Evolutionary conservation across 1,140 invertebrate species (phyloP), one percentile per base, ranked within the genome.

Genomic region (Trypoxylus dichotomus): DNA sequence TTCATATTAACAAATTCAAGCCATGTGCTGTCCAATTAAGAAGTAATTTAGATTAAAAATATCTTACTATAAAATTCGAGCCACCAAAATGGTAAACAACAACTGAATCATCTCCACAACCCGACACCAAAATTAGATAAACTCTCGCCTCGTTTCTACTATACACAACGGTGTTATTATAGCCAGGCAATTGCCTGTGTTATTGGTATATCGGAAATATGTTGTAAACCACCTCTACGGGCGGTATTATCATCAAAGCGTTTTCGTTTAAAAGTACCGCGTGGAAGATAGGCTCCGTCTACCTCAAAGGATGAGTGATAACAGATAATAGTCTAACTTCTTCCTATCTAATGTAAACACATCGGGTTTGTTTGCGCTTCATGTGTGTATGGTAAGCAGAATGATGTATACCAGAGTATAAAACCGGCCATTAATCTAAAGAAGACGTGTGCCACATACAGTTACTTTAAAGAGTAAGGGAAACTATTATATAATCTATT

Each of bases 121-220:
- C 60, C 60, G 60, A 68, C 27, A 68, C 60, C 60, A 68, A 68
- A 68, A 68, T 68, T 68, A 68, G 60, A 68, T 68, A 68, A 68
- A 68, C 60, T 68, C 60, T 25, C 24, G 60, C 21, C 21, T 68
- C 60, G 60, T 68, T 68, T 68, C 60, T 27, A 68, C 24, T 21
- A 27, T 29, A 68, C 60, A 68, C 60, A 74, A 74, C 41, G 29
- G 29, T 74, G 41, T 74, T 74, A 71, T 71, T 71, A 43, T 32
- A 74, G 32, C 63, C 1, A 68, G 60, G 60, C 72, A 74, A 74
- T 74, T 37, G 72, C 19, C 29, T 74, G 72, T 74, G 72, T 41
- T 74, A 74, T 74, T 74, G 72, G 72, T 41, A 74, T 29, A 74
- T 74, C 72, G 72, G 29, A 74, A 74, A 74, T 74, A 43, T 74